Conservation (phyloP, 2,888 invertebrate species). For the Ptycholaimellus sp. region DNA sequence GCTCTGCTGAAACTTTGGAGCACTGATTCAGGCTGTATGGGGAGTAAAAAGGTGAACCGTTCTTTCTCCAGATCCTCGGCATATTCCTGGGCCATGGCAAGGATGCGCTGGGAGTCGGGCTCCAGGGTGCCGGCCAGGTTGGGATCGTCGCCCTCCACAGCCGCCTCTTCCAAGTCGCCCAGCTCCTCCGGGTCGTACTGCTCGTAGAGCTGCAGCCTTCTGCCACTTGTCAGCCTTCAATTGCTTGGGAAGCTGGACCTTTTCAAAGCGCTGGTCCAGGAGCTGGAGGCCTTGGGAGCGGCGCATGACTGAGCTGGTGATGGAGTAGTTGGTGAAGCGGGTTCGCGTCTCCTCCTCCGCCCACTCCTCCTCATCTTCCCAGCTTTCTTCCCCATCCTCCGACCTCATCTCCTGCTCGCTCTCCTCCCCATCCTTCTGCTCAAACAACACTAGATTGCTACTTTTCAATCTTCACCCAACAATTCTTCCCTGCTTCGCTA, state of each 20-base stretch:
- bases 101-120: constrained; percentile 43
- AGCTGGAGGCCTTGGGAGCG: constrained; percentile 56
- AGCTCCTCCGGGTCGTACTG: constrained; percentile 66
- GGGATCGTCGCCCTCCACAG: constrained; percentile 49
- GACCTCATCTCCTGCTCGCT: neutral
- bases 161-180: constrained; percentile 70
- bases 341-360: constrained; percentile 46
- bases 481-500: no score
- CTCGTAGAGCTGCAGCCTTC: constrained; percentile 40
- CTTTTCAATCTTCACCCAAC: no score
- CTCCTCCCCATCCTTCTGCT: neutral
- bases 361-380: constrained; percentile 6
- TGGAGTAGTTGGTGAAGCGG: constrained; percentile 69
- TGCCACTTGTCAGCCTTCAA: no score
- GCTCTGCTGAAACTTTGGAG: no score
- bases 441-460: no score
- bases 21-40: no score
- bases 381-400: constrained; percentile 2
- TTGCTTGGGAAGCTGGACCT: no score
- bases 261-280: constrained; percentile 66
- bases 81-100: constrained; percentile 10
- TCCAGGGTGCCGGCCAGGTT: constrained; percentile 43
- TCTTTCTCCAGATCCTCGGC: constrained; percentile 11
- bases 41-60: no score
- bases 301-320: constrained; percentile 65